Percentiles rank a stretch among this genome's conserved stretches.
These are phyloP conservation scores for Troglohyphantes excavatus DNA, from an alignment of 2,888 invertebrate genomes.

Conservation along the genomic window DNA sequence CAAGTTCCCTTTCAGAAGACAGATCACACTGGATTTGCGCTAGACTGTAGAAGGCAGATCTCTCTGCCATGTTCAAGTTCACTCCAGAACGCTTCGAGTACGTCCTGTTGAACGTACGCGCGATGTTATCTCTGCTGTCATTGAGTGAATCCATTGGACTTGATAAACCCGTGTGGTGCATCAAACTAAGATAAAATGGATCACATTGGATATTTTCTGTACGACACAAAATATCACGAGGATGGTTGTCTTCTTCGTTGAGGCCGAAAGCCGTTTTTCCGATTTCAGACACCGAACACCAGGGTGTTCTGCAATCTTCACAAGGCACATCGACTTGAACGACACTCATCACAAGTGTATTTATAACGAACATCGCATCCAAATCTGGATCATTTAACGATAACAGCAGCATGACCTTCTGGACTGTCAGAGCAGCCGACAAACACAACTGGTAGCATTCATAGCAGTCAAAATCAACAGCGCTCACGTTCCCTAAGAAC, in stretches of 20 bases:
- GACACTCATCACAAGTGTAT: neutral
- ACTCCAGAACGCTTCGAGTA: neutral
- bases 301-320: slow-evolving; percentile 10
- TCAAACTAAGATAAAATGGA: neutral
- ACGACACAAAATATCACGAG: too few relatives aligned
- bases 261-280: neutral
- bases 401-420: slow-evolving; percentile 18
- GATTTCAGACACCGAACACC: neutral
- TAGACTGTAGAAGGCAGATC: neutral
- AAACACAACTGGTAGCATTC: neutral
- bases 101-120: neutral
- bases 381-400: slow-evolving; percentile 1
- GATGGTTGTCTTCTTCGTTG: neutral
- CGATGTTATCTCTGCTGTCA: too few relatives aligned
- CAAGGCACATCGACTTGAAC: neutral
- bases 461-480: neutral
- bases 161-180: neutral
- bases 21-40: neutral
- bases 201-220: neutral
- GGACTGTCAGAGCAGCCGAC: neutral
- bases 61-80: neutral
- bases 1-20: neutral
- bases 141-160: neutral
- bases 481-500: neutral
- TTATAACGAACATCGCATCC: neutral